A percentile compares a stretch with the other conserved stretches of the same genome.
Evolutionary conservation across 30 jellyfish, hydroid and myxozoan species (phyloP).

Genomic region (Calvadosia cruxmelitensis): DNA sequence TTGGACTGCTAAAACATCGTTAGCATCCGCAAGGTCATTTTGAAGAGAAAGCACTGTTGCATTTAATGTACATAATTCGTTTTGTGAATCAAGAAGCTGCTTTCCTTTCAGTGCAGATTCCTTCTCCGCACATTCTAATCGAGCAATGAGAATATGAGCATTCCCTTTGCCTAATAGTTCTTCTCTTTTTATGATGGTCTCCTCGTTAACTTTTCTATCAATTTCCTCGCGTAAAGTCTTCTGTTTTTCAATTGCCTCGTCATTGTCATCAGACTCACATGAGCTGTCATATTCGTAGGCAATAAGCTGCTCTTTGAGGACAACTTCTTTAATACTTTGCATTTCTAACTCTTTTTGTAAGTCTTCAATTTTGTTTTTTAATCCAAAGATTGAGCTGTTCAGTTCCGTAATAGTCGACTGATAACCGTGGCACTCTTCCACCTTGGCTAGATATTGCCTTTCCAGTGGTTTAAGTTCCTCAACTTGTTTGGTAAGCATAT

Average conservation of each 20-base stretch:
- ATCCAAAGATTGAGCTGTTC: conserved; percentile 45
- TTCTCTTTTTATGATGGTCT: not conserved
- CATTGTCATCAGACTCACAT: conserved; percentile 57
- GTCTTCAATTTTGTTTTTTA: conserved; percentile 30
- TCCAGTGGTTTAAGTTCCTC: conserved; percentile 69
- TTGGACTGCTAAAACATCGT: not conserved
- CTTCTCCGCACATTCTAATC: not conserved
- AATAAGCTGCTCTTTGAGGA: conserved; percentile 77
- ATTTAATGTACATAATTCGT: not conserved
- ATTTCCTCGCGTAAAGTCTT: not conserved
- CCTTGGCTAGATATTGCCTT: conserved; percentile 51
- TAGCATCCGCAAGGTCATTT: conserved; percentile 6
- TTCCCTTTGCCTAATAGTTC: not conserved
- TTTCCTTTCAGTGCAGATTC: not conserved
- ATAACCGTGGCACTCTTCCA: conserved; percentile 56
- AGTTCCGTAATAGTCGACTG: conserved; percentile 39
- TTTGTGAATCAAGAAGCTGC: not conserved
- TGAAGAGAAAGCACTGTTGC: not conserved
- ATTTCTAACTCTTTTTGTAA: conserved; percentile 78
- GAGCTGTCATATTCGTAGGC: conserved; percentile 75
- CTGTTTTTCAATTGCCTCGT: conserved; percentile 13
- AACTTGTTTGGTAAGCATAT: conserved; percentile 82
- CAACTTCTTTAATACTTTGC: conserved; percentile 73
- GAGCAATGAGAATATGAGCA: not conserved
- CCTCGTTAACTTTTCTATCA: not conserved